Evolutionary conservation across 2,888 invertebrate genomes (phyloP).

Genomic region (Thera obeliscata): DNA sequence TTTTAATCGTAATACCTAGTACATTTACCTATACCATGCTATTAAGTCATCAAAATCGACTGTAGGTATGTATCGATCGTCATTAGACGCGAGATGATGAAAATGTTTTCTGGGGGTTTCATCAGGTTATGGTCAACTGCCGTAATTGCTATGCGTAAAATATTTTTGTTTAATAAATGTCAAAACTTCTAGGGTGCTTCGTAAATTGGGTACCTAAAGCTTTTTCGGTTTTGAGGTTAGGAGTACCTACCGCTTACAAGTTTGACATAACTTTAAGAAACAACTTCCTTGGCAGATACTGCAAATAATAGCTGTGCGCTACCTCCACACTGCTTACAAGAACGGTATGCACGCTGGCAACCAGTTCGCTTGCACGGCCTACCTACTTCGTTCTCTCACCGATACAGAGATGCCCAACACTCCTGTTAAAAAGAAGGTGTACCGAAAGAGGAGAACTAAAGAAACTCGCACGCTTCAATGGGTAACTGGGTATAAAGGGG

Average conservation of each 20-base stretch:
- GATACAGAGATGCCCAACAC: conserved; percentile 54
- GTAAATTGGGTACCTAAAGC: too few relatives aligned
- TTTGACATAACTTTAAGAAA: not conserved
- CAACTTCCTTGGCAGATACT: conserved; percentile 56
- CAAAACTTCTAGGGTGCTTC: too few relatives aligned
- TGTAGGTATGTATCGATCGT: too few relatives aligned
- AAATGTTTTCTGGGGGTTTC: too few relatives aligned
- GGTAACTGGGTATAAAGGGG: conserved; percentile 61
- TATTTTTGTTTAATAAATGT: too few relatives aligned
- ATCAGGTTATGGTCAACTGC: too few relatives aligned
- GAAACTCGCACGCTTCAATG: conserved; percentile 68
- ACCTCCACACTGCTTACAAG: conserved; percentile 76
- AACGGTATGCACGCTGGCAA: conserved; percentile 74
- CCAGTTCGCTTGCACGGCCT: conserved; percentile 68
- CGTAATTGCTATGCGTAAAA: too few relatives aligned
- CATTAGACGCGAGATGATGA: too few relatives aligned
- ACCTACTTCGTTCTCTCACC: conserved; percentile 66
- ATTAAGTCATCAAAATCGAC: too few relatives aligned
- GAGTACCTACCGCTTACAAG: not conserved
- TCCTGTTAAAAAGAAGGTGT: conserved; percentile 50
- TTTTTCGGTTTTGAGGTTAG: too few relatives aligned
- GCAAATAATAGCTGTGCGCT: conserved; percentile 72
- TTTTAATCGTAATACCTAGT: too few relatives aligned
- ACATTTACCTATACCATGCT: too few relatives aligned
- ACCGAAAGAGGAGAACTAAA: conserved; percentile 54